Conservation (phyloP, 2,797 vertebrate species). For the Betta splendens region DNA sequence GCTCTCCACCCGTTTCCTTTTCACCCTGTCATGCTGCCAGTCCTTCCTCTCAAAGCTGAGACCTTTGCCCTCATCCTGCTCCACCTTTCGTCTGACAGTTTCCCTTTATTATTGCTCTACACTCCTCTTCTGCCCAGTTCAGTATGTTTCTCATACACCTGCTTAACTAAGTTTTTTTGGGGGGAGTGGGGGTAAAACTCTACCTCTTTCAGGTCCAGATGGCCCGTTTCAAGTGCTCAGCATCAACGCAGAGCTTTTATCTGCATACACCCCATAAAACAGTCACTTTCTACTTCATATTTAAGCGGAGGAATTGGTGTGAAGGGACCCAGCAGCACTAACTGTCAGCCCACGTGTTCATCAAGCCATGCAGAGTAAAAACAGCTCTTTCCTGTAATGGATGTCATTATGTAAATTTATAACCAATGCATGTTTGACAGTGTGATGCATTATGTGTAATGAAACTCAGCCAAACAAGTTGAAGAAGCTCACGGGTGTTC, state of each 20-base stretch:
- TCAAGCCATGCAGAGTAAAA: constrained; percentile 4
- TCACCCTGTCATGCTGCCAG: constrained; percentile 1
- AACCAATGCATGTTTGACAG: too few species aligned
- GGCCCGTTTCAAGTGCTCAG: constrained; percentile 21
- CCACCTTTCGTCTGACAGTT: constrained; percentile 10
- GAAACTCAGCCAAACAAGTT: neutral
- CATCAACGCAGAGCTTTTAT: constrained; percentile 13
- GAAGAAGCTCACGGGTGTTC: neutral
- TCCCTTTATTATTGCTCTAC: neutral
- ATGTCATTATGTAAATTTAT: neutral
- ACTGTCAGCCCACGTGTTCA: constrained; percentile 7
- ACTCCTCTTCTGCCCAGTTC: neutral
- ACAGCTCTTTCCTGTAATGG: neutral
- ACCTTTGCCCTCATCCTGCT: neutral
- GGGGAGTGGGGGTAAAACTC: too few species aligned
- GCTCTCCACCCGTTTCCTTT: constrained; percentile 33
- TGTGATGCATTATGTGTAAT: neutral
- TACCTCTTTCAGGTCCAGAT: too few species aligned
- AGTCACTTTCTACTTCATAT: neutral
- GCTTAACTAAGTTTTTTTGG: neutral
- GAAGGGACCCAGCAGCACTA: neutral
- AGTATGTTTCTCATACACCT: neutral
- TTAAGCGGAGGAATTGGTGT: constrained; percentile 3
- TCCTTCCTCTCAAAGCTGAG: constrained; percentile 1
- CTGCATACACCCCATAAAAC: neutral